phyloP scores from a whole-genome alignment of 2,113 vertebrate genomes.

The Salminus brasiliensis region DNA sequence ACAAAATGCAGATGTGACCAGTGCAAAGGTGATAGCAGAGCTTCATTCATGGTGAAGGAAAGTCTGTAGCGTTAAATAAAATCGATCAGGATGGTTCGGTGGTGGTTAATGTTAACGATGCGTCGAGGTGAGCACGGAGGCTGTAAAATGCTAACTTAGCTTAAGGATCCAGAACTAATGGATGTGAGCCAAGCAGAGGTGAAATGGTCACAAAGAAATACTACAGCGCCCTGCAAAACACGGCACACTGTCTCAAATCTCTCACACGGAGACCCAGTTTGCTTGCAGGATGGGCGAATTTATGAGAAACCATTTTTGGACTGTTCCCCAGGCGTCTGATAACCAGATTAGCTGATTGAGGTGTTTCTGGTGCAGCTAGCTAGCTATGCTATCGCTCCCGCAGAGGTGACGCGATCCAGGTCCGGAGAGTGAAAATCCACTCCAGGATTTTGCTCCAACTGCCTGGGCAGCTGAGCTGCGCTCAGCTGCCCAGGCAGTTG shows the following conservation, averaged over 20 bases:
- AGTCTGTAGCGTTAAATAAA: neutral
- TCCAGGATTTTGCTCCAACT: no score
- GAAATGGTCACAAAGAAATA: constrained; percentile 68
- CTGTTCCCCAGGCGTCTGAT: neutral
- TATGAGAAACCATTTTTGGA: neutral
- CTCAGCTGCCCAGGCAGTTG: no score
- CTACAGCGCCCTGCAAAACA: neutral
- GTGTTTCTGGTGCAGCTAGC: constrained; percentile 48
- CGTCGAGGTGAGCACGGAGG: constrained; percentile 6
- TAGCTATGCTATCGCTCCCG: constrained; percentile 58
- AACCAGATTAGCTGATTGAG: constrained; percentile 35
- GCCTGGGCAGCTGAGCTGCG: no score
- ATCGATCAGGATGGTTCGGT: neutral
- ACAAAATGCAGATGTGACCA: neutral
- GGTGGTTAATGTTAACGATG: constrained; percentile 5
- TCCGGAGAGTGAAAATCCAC: no score
- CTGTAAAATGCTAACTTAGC: constrained; percentile 54
- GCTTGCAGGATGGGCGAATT: neutral
- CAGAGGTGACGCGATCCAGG: no score
- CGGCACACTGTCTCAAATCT: neutral
- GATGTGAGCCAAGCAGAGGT: constrained; percentile 71
- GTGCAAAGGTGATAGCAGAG: neutral
- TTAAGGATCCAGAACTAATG: constrained; percentile 70
- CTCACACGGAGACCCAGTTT: neutral
- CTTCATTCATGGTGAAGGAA: neutral